phyloP scores from a whole-genome alignment of 2,797 vertebrate species.

The Jordanella pulchra region DNA sequence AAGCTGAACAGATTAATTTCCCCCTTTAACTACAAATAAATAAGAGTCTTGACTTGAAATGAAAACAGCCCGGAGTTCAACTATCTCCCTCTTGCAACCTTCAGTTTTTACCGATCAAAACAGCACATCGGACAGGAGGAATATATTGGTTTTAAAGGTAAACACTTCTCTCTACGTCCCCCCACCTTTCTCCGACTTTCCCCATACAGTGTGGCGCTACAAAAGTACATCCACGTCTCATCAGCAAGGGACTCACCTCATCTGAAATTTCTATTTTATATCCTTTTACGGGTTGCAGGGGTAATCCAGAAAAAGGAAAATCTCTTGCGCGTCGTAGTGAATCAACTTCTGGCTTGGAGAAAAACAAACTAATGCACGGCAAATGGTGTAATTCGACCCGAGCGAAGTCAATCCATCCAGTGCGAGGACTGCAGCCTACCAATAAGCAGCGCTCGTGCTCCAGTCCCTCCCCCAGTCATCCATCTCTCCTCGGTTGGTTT shows the following conservation, averaged over 20 bases:
- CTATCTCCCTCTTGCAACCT: constrained; percentile 65
- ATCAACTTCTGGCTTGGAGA: constrained; percentile 77
- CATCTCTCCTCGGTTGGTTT: constrained; percentile 61
- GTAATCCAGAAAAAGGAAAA: constrained; percentile 55
- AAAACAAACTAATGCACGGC: constrained; percentile 87
- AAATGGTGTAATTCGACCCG: constrained; percentile 90
- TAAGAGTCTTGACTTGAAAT: constrained; percentile 14
- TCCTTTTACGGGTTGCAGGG: constrained; percentile 51
- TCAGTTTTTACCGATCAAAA: constrained; percentile 56
- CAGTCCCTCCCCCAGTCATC: constrained; percentile 74
- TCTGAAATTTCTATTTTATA: constrained; percentile 69
- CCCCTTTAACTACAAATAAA: constrained; percentile 31
- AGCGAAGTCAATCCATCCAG: constrained; percentile 84
- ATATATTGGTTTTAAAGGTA: constrained; percentile 49
- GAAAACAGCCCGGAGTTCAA: constrained; percentile 52
- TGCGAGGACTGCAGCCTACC: constrained; percentile 73
- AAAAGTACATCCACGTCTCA: constrained; percentile 49
- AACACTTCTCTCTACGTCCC: constrained; percentile 55
- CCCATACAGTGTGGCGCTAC: constrained; percentile 47
- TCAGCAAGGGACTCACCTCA: constrained; percentile 81
- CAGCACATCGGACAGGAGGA: constrained; percentile 46
- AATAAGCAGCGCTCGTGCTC: constrained; percentile 71
- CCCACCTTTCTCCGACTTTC: constrained; percentile 41
- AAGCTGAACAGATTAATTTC: constrained; percentile 7
- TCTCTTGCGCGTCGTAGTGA: constrained; percentile 57